Percentiles rank a stretch among this genome's conserved stretches.
Evolutionary conservation across 2,797 vertebrate species (phyloP).

Genomic region (Dipus sagitta): DNA sequence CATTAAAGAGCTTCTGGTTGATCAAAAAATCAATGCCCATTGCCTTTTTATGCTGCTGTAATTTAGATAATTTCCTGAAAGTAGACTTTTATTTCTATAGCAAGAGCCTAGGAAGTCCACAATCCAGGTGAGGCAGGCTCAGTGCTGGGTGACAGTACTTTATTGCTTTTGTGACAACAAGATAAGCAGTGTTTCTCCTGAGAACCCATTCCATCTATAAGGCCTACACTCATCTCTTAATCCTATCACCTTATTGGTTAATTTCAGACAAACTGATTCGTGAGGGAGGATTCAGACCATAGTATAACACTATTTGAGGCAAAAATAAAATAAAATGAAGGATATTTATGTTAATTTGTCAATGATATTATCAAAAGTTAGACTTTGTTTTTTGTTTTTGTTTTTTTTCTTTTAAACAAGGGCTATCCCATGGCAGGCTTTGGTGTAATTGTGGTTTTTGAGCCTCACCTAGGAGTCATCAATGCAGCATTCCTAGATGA

Average conservation of each 20-base stretch:
- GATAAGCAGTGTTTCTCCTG: rapidly evolving
- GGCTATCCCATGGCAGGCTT: background rate
- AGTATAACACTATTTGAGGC: background rate
- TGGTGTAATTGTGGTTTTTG: background rate
- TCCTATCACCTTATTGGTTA: background rate
- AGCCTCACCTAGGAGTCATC: background rate
- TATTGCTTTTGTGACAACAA: background rate
- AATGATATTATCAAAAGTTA: background rate
- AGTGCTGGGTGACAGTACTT: rapidly evolving
- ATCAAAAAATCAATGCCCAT: background rate
- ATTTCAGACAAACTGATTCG: background rate
- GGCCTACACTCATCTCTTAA: background rate
- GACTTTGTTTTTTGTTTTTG: too few relatives aligned
- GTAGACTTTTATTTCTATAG: background rate
- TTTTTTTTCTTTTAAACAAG: too few relatives aligned
- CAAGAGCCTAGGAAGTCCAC: background rate
- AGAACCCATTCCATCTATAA: background rate
- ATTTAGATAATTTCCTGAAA: background rate
- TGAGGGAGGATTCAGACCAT: too few relatives aligned
- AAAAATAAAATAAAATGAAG: background rate
- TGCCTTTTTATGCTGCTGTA: background rate
- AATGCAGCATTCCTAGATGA: conserved; percentile 14
- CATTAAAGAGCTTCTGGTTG: background rate
- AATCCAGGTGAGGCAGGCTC: background rate
- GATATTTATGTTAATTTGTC: background rate